These are phyloP conservation scores for Carcina quercana DNA, from an alignment of 2,888 invertebrate species.

Conservation along the genomic window DNA sequence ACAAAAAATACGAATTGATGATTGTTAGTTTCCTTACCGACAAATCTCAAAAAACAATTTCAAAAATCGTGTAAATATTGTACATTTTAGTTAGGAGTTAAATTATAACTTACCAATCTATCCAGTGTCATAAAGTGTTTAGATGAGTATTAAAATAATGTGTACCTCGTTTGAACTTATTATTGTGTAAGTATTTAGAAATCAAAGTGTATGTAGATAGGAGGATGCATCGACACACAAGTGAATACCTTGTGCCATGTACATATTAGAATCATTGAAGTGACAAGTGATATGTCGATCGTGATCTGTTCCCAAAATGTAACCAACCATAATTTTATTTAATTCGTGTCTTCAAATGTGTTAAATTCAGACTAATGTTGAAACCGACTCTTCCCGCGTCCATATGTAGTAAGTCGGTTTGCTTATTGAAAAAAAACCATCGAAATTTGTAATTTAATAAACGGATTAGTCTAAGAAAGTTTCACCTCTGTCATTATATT, in stretches of 20 bases:
- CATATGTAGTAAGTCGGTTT: no score
- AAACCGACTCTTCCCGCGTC: no score
- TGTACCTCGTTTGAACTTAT: slow-evolving; percentile 21
- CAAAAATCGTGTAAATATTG: slow-evolving; percentile 55
- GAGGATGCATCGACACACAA: slow-evolving; percentile 40
- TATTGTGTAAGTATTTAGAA: slow-evolving; percentile 4
- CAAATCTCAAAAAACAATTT: slow-evolving; percentile 4
- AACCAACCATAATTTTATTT: no score
- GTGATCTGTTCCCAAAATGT: no score
- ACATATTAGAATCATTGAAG: slow-evolving; percentile 17
- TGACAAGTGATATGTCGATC: no score
- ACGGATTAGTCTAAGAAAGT: no score
- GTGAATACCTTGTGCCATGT: slow-evolving; percentile 67
- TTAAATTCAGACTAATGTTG: no score
- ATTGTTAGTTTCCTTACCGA: not conserved
- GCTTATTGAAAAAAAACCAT: no score
- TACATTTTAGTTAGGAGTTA: slow-evolving; percentile 37
- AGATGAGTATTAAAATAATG: slow-evolving; percentile 13
- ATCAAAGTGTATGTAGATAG: slow-evolving; percentile 9
- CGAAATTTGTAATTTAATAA: no score
- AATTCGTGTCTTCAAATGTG: no score
- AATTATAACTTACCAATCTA: slow-evolving; percentile 29
- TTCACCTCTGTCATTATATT: no score
- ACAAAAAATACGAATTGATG: not conserved
- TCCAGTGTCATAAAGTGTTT: slow-evolving; percentile 61